Evolutionary conservation across 2,113 vertebrate species (phyloP), one percentile per base, ranked within the genome.

Genomic region (Gopherus evgoodei): DNA sequence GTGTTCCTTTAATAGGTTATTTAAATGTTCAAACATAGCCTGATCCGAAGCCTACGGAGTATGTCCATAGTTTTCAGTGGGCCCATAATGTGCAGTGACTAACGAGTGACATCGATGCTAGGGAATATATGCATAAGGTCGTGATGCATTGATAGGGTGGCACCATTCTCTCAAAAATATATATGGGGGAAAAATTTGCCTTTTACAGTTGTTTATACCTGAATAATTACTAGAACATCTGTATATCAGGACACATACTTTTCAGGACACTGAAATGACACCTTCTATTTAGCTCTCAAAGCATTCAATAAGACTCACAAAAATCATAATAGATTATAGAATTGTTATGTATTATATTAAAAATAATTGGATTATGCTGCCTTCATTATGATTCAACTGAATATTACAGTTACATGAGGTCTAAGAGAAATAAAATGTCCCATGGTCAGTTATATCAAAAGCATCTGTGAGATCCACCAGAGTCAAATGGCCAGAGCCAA

Each of bases 11-110:
- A 38, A 38, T n/a, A 31, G 31, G 38, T 12, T 86, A 2, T 17
- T 44, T 57, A n/a, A 87, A 42, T 19, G 1, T 44, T 83, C n/a
- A 82, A 19, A 22, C 3, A 5, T 1, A 47, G 35, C 29, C 80
- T 53, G 25, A 6, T 27, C 6, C 4, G 17, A 80, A 83, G 81
- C 25, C 11, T 25, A 2, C 24, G 38, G 35, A 59, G 1, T 1
- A 21, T 83, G 31, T 1, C 10, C 49, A 0, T 5, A 79, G 21
- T 4, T 11, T 84, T 79, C 42, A 21, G 9, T 38, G 12, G 4
- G 21, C 2, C 9, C 1, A 1, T 9, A 17, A 13, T 9, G 44
- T 19, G 2, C 1, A 1, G 35, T 69, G 14, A 1, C 1, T 2
- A 91, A 27, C 9, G 86, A 19, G 27, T 31, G 14, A 1, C 0